These are phyloP conservation scores for Xylophagus ater DNA, from an alignment of 2,888 invertebrate genomes.

Conservation along the genomic window DNA sequence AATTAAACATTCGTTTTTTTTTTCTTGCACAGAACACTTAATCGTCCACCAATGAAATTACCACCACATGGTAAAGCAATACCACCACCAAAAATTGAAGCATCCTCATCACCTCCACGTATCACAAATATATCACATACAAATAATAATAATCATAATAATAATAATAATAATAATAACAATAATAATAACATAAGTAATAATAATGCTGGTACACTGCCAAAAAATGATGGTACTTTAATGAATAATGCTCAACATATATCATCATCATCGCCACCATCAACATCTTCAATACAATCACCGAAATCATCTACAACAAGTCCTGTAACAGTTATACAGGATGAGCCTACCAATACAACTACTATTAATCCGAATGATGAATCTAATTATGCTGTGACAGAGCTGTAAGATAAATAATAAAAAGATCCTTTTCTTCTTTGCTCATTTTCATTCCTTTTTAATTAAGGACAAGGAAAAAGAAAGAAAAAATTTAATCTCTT, in stretches of 20 bases:
- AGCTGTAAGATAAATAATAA: slow-evolving; percentile 26
- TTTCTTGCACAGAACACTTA: slow-evolving; percentile 30
- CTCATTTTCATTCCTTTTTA: too few species aligned
- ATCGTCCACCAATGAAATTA: slow-evolving; percentile 38
- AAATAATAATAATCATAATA: too few species aligned
- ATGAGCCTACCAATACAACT: slow-evolving; percentile 21
- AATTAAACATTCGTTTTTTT: not conserved
- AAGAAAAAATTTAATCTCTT: too few species aligned
- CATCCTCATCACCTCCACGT: slow-evolving; percentile 29
- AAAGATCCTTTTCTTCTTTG: too few species aligned
- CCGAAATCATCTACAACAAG: slow-evolving; percentile 14
- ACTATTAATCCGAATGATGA: slow-evolving; percentile 37
- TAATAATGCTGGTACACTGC: slow-evolving; percentile 10
- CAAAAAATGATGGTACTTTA: slow-evolving; percentile 15
- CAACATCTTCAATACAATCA: slow-evolving; percentile 20
- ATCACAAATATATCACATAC: not conserved
- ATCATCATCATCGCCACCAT: slow-evolving; percentile 14
- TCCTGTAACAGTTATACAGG: slow-evolving; percentile 1
- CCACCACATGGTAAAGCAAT: slow-evolving; percentile 39
- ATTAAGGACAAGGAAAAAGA: slow-evolving; percentile 6
- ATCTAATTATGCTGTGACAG: slow-evolving; percentile 40
- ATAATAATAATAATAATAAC: too few species aligned
- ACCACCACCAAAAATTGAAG: slow-evolving; percentile 38
- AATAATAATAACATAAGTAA: too few species aligned
- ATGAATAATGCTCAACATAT: slow-evolving; percentile 12